Evolutionary conservation across 2,797 vertebrate species (phyloP), one percentile per base, ranked within the genome.

Genomic region (Austrolebias charrua): DNA sequence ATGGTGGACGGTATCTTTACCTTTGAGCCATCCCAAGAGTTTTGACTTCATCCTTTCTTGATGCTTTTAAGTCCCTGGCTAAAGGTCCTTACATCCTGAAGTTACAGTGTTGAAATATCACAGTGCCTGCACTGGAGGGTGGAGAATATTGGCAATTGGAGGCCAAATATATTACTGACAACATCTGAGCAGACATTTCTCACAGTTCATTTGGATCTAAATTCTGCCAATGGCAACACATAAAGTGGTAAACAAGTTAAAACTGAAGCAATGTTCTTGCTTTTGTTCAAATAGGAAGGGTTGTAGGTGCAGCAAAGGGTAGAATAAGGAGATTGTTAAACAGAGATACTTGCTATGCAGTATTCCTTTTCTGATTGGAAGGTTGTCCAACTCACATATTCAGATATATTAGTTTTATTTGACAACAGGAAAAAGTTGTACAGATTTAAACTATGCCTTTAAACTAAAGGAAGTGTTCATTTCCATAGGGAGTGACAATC

Each of bases 151-250:
- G 73, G 59, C 69, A 73, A 63, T 72, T 71, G 75, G 89, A 90
- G 90, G 89, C 74, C 66, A 68, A 48, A 75, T 62, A 82, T 80
- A 82, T 85, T 72, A 80, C 83, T 69, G 81, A 81, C 83, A 79
- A 73, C 82, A 58, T 89, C 84, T 77, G 73, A 83, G 49, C 79
- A 81, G 75, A 82, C 69, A 83, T 80, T 87, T 80, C 69, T 63
- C 56, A 46, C 66, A 54, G 63, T 75, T 82, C 81, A 71, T 80
- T 82, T 83, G 71, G 64, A 75, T 54, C 57, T 76, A 81, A 73
- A 86, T 76, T 75, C 48, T 60, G 76, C 75, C 81, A 72, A 42
- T 70, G 66, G 75, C 67, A 73, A 73, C 57, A 67, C 65, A 57
- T 76, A 44, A 75, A 80, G 69, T 66, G 68, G 76, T 82, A 82